These are phyloP conservation scores for Mellivora capensis DNA, from an alignment of 2,113 vertebrate genomes.

Conservation along the genomic window DNA sequence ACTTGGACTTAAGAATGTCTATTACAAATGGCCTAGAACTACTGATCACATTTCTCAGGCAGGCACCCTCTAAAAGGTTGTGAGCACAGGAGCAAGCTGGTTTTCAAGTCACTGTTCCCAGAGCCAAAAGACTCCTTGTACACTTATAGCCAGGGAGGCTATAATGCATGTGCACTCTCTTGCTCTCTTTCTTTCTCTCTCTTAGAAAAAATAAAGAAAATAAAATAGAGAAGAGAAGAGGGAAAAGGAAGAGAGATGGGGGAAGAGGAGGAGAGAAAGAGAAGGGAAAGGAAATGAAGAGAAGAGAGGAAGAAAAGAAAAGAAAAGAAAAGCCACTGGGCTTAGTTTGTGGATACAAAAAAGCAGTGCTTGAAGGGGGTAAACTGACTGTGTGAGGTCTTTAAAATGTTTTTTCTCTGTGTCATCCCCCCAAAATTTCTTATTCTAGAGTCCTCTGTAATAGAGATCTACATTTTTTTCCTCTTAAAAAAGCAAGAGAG, in stretches of 20 bases:
- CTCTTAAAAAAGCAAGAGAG: not conserved
- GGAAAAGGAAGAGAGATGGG: too few relatives aligned
- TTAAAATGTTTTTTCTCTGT: not conserved
- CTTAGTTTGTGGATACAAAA: not conserved
- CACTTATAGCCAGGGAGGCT: not conserved
- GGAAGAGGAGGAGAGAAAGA: too few relatives aligned
- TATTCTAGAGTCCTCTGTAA: not conserved
- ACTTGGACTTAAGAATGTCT: not conserved
- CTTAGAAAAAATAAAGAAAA: not conserved
- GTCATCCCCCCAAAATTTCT: not conserved
- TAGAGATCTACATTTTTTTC: not conserved
- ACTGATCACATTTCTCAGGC: not conserved
- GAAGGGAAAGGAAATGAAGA: too few relatives aligned
- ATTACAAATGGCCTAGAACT: not conserved
- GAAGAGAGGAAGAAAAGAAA: not conserved
- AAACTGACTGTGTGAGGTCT: not conserved
- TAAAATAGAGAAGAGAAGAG: not conserved
- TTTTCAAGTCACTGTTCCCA: not conserved
- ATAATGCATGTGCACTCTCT: not conserved
- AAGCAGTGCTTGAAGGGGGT: not conserved
- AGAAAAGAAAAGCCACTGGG: not conserved
- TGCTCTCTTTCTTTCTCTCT: not conserved
- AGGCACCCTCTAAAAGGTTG: fast-evolving
- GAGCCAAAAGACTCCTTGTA: not conserved
- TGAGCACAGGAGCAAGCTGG: not conserved